phyloP scores from a whole-genome alignment of 1,140 invertebrate species.

The Sweltsa coloradensis region DNA sequence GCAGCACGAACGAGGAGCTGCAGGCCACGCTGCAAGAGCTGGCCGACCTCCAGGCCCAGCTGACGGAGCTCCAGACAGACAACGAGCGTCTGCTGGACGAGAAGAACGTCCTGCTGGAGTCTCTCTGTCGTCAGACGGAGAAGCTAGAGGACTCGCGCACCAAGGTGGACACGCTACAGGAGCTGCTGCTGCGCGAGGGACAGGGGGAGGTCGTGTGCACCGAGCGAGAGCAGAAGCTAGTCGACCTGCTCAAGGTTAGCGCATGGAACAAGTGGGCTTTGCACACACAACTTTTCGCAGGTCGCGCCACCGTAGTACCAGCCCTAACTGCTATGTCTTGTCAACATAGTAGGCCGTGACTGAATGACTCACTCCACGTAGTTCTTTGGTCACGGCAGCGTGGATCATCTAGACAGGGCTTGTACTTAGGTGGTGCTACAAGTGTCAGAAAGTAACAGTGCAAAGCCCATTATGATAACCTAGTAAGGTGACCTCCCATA shows the following conservation, averaged over 20 bases:
- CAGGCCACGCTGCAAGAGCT: constrained; percentile 89
- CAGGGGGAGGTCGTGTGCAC: constrained; percentile 46
- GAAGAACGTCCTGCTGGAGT: constrained; percentile 77
- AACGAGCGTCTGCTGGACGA: constrained; percentile 79
- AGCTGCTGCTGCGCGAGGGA: constrained; percentile 44
- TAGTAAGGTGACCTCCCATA: too few species aligned
- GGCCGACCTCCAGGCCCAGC: constrained; percentile 73
- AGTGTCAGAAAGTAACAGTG: too few species aligned
- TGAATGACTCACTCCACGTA: too few species aligned
- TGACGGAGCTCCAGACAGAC: constrained; percentile 74
- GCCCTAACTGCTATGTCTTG: too few species aligned
- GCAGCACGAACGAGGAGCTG: constrained; percentile 85
- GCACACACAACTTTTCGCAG: too few species aligned
- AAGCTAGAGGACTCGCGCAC: constrained; percentile 73
- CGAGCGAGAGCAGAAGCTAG: constrained; percentile 70
- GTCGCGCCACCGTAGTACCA: too few species aligned
- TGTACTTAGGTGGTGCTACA: too few species aligned
- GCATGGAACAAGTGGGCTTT: too few species aligned
- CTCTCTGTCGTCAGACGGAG: constrained; percentile 82
- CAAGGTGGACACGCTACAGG: constrained; percentile 59
- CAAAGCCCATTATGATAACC: too few species aligned
- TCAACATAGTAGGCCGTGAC: too few species aligned
- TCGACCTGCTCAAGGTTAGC: constrained; percentile 65
- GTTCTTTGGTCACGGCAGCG: too few species aligned
- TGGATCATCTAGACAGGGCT: too few species aligned